Evolutionary conservation across 2,797 vertebrate genomes (phyloP).

Genomic region (Odontamblyopus rebecca): DNA sequence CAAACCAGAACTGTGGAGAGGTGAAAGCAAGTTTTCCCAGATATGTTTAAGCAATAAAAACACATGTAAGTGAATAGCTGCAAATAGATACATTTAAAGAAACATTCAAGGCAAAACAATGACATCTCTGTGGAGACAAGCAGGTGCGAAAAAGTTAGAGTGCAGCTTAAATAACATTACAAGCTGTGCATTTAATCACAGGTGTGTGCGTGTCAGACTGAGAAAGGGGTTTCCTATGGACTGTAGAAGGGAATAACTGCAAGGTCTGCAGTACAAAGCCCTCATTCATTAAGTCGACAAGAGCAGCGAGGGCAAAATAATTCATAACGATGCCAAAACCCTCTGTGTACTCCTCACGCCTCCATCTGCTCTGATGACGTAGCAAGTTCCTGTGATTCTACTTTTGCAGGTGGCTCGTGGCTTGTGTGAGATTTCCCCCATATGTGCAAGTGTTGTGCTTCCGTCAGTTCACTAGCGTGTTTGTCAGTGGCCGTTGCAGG

Average conservation of each 20-base stretch:
- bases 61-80: too few species aligned
- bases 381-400: slow-evolving; percentile 28
- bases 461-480: slow-evolving; percentile 59
- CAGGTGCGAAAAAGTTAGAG: too few species aligned
- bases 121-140: too few species aligned
- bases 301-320: slow-evolving; percentile 29
- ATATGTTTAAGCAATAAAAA: too few species aligned
- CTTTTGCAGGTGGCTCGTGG: slow-evolving; percentile 34
- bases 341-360: not conserved
- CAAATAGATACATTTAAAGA: too few species aligned
- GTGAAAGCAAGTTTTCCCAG: too few species aligned
- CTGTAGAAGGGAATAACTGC: slow-evolving; percentile 48
- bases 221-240: slow-evolving; percentile 41
- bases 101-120: too few species aligned
- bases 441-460: slow-evolving; percentile 28
- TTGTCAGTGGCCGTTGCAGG: slow-evolving; percentile 54
- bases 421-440: not conserved
- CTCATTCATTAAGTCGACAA: slow-evolving; percentile 57
- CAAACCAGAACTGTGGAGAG: too few species aligned
- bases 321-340: slow-evolving; percentile 22
- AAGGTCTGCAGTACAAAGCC: slow-evolving; percentile 48
- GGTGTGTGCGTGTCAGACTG: slow-evolving; percentile 43
- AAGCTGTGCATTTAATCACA: slow-evolving; percentile 29
- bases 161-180: not conserved
- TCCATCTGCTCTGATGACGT: slow-evolving; percentile 38